Evolutionary conservation across 2,888 invertebrate genomes (phyloP), one percentile per base, ranked within the genome.

Genomic region (Lacanobia wlatinum): DNA sequence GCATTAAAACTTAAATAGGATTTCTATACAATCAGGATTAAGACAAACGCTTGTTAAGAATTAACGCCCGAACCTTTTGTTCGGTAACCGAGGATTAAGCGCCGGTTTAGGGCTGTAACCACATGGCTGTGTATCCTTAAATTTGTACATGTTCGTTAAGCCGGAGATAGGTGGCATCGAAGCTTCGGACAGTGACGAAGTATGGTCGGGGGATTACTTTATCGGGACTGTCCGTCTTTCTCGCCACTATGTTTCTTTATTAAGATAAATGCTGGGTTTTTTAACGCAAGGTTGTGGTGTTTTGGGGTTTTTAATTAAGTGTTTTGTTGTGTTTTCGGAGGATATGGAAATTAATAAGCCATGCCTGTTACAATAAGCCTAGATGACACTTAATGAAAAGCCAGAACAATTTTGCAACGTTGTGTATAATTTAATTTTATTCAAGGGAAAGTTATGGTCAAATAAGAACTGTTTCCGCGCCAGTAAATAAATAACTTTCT

Each of bases 81-180:
- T 86, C 80, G 84, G 84, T 82, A 84, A 85, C 82, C 76, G 80
- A 85, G 88, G 87, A 89, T 90, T 88, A 90, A 91, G 88, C 87
- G 81, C 72, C 75, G 88, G 89, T 87, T 89, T 83, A 83, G 87
- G 87, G 81, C 73, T 75, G 80, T 84, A 83, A 90, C 92, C 90
- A 84, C 90, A 90, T 86, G 84, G 84, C 87, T 63, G 81, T 87
- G 89, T 91, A 90, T 87, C 90, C 91, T 91, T 91, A 92, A 94
- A 94, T 92, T 92, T 90, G 90, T 91, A 94, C 94, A 93, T 92
- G 92, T 94, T 90, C 90, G 94, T 92, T 94, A 95, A 95, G 93
- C 92, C 90, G 52, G 58, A 89, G 89, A 89, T 91, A 91, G 92
- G 92, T 92, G 90, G 90, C 87, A 90, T 92, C 90, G 91, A 89